A percentile compares a stretch with the other conserved stretches of the same genome.
Evolutionary conservation across 2,888 invertebrate genomes (phyloP).

Genomic region (Quadriops clusia): DNA sequence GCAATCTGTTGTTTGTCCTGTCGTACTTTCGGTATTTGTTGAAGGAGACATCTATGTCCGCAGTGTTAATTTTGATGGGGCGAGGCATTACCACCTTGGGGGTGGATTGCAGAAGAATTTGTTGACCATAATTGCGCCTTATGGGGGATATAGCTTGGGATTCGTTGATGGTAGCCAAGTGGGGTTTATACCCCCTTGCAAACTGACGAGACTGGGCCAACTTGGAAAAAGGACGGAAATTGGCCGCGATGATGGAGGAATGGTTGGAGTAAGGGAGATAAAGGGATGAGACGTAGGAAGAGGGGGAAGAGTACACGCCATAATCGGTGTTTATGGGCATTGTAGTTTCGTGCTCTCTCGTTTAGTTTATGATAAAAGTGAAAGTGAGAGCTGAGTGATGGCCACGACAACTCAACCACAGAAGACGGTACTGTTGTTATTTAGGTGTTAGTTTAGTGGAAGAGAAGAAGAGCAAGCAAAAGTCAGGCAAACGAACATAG

Average conservation of each 20-base stretch:
- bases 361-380: too few relatives aligned
- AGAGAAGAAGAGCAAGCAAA: too few relatives aligned
- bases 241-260: slow-evolving; percentile 32
- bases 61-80: slow-evolving; percentile 69
- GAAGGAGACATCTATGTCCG: slow-evolving; percentile 73
- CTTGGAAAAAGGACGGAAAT: slow-evolving; percentile 24
- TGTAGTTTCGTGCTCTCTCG: too few relatives aligned
- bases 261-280: slow-evolving; percentile 44
- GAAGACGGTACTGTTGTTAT: too few relatives aligned
- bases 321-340: slow-evolving; percentile 60
- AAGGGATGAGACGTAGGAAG: slow-evolving; percentile 44
- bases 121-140: slow-evolving; percentile 42
- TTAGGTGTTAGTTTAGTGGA: too few relatives aligned
- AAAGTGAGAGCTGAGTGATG: too few relatives aligned
- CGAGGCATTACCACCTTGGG: slow-evolving; percentile 42
- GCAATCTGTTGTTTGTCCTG: slow-evolving; percentile 20
- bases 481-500: too few relatives aligned
- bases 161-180: slow-evolving; percentile 62
- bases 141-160: slow-evolving; percentile 38
- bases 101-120: slow-evolving; percentile 33
- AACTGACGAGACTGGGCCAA: slow-evolving; percentile 23
- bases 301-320: slow-evolving; percentile 43
- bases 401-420: too few relatives aligned
- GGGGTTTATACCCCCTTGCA: slow-evolving; percentile 53
- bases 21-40: slow-evolving; percentile 43